A percentile compares a stretch with the other conserved stretches of the same genome.
Conservation (phyloP, 2,888 invertebrate species). For the Lochmaea capreae region DNA sequence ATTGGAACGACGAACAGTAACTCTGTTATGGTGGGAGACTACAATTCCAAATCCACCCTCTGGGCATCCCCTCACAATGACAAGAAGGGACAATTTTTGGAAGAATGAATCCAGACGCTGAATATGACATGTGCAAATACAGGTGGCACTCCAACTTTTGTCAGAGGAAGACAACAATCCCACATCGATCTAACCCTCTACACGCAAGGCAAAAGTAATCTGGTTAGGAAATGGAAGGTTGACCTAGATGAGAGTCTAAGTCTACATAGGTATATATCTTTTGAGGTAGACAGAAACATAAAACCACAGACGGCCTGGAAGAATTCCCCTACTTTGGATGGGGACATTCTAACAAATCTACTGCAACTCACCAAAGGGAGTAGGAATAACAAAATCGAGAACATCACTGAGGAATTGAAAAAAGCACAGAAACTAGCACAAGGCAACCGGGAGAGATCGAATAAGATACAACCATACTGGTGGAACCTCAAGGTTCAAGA, state of each 20-base stretch:
- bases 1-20: background rate
- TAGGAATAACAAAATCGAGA: background rate
- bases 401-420: background rate
- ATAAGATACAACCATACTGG: conserved; percentile 12
- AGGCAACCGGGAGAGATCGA: background rate
- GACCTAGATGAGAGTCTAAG: conserved; percentile 21
- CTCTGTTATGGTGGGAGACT: background rate
- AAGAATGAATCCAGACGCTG: background rate
- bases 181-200: conserved; percentile 20
- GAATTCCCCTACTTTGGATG: background rate
- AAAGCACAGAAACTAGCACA: background rate
- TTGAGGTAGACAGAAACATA: conserved; percentile 15
- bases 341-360: background rate
- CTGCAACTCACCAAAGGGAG: background rate
- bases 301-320: background rate
- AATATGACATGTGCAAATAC: conserved; percentile 13
- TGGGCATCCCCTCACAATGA: background rate
- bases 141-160: conserved; percentile 26
- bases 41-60: background rate
- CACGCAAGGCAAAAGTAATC: background rate
- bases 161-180: conserved; percentile 22
- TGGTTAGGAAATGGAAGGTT: conserved; percentile 1
- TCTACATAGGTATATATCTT: conserved; percentile 23
- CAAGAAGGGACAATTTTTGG: background rate
- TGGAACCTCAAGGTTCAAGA: conserved; percentile 16